Evolutionary conservation across 2,113 vertebrate genomes (phyloP), one percentile per base, ranked within the genome.

Genomic region (Ictalurus furcatus): DNA sequence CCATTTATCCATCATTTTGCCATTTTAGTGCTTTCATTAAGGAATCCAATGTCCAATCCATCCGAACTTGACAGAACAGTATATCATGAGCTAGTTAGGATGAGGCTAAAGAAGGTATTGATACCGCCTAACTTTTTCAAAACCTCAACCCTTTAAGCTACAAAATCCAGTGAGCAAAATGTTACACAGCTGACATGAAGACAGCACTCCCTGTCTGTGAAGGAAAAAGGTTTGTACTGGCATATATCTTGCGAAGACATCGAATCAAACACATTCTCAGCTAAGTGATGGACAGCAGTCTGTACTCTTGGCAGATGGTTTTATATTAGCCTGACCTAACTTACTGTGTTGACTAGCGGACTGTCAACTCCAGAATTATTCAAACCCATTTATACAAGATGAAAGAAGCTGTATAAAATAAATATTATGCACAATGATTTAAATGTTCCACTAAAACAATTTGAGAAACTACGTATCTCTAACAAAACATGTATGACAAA

Each of bases 1-100:
- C 23, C 34, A 63, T 84, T 81, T 89, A 25, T 52, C 25, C 37
- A 87, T 65, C 37, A 79, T 87, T 87, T 59, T 63, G 54, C 37
- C 25, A 69, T 80, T 87, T 81, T 80, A 23, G 16, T 25, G 73
- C 17, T 80, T 69, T 52, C 48, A 52, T 19, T 73, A 17, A 52
- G 30, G 23, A 69, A 63, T 84, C 4, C 58, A 85, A 79, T 37
- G 63, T n/a, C 63, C 59, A 78, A 28, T 63, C 30, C 11, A 2
- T 76, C 34, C 67, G 40, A 87, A 12, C 34, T 52, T n/a, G 30
- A 67, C 5, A 63, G 30, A 65, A 14, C 58, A 84, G 81, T 37
- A 30, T 6, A 37, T 59, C 54, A 30, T 61, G 34, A 17, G 37
- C 23, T 65, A 44, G 44, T 48, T 69, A 67, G 44, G 12, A 44